Evolutionary conservation across 2,113 vertebrate species (phyloP).

Genomic region (Agelaius phoeniceus): DNA sequence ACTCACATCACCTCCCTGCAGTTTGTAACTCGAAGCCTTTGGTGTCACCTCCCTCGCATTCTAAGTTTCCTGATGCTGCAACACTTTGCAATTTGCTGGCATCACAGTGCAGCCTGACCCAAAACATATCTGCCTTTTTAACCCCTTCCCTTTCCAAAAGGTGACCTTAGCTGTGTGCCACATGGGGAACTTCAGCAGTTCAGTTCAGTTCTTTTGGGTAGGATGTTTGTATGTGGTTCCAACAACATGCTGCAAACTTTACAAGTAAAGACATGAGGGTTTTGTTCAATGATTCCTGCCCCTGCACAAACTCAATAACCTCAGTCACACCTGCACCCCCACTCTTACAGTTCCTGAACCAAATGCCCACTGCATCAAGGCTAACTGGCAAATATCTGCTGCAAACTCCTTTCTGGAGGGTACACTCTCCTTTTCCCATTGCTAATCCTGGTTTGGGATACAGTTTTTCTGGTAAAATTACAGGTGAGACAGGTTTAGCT

Average conservation of each 20-base stretch:
- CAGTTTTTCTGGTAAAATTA: background rate
- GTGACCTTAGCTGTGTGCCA: background rate
- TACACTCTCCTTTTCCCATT: background rate
- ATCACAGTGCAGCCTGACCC: background rate
- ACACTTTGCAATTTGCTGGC: background rate
- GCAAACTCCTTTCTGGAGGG: background rate
- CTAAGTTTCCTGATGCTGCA: background rate
- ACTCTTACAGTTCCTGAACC: background rate
- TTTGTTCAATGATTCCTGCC: background rate
- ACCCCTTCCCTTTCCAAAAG: background rate
- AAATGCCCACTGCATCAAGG: background rate
- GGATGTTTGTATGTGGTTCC: background rate
- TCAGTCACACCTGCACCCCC: background rate
- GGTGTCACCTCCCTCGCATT: background rate
- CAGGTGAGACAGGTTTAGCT: background rate
- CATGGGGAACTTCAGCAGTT: background rate
- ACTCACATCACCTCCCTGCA: background rate
- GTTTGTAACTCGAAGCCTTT: background rate
- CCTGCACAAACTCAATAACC: background rate
- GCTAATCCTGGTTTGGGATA: background rate
- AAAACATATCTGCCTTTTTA: background rate
- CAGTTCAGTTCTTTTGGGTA: background rate
- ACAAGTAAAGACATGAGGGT: background rate
- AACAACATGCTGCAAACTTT: background rate
- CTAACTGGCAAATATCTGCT: background rate